Percentiles rank a stretch among this genome's conserved stretches.
Evolutionary conservation across 1,140 invertebrate genomes (phyloP).

Genomic region (Caenorhabditis briggsae): DNA sequence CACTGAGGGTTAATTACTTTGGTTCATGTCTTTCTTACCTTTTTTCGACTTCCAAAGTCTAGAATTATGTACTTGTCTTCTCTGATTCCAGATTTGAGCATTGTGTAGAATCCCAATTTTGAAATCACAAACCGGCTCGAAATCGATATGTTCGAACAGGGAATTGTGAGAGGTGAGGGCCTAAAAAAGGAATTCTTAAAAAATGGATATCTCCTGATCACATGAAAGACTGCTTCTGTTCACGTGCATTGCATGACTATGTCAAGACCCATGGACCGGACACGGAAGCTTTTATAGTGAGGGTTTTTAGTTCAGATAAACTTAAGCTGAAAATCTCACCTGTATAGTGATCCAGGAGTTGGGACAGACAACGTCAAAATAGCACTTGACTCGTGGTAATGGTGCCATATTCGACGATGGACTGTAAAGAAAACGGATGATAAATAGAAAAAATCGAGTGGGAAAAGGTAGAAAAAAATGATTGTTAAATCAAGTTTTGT

Average conservation of each 20-base stretch:
- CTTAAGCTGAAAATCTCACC: neutral
- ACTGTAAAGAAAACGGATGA: neutral
- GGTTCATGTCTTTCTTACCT: neutral
- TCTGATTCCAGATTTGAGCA: constrained; percentile 46
- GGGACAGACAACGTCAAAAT: constrained; percentile 32
- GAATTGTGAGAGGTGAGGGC: constrained; percentile 5
- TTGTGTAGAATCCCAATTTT: constrained; percentile 45
- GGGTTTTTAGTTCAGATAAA: too few relatives aligned
- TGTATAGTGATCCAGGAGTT: constrained; percentile 42
- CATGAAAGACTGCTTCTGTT: neutral
- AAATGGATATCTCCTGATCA: neutral
- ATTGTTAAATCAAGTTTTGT: neutral
- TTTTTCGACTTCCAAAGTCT: constrained; percentile 34
- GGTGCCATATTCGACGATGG: constrained; percentile 10
- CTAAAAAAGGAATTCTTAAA: neutral
- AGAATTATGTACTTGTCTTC: constrained; percentile 20
- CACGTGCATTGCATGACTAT: neutral
- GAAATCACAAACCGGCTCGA: constrained; percentile 32
- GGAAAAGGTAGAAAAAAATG: neutral
- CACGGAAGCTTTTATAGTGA: neutral
- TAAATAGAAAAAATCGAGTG: neutral
- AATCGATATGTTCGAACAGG: constrained; percentile 16
- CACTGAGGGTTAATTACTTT: too few relatives aligned
- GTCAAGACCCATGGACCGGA: neutral
- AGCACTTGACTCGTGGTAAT: constrained; percentile 44